These are phyloP conservation scores for Sebastes fasciatus DNA, from an alignment of 2,113 vertebrate genomes.

Conservation along the genomic window DNA sequence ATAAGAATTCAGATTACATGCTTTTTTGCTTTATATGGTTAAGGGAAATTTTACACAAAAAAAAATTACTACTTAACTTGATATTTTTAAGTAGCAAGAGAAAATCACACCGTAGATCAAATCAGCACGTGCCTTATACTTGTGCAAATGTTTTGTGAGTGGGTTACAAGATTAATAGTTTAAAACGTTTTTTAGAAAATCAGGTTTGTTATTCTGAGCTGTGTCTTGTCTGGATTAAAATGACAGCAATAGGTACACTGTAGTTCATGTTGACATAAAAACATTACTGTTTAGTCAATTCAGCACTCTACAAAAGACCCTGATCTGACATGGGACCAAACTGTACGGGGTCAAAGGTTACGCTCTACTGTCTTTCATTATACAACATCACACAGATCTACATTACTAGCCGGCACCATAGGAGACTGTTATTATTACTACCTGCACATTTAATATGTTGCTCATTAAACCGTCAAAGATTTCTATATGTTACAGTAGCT, in stretches of 20 bases:
- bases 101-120: constrained; percentile 11
- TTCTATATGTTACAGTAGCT: constrained; percentile 20
- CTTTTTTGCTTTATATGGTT: constrained; percentile 11
- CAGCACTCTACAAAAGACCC: constrained; percentile 35
- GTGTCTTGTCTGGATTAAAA: constrained; percentile 13
- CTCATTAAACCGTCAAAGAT: constrained; percentile 19
- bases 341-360: constrained; percentile 58
- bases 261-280: constrained; percentile 27
- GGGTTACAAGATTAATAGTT: background rate
- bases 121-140: constrained; percentile 53
- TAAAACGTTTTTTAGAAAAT: background rate
- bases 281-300: constrained; percentile 25
- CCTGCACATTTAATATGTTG: constrained; percentile 29
- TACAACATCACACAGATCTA: constrained; percentile 24
- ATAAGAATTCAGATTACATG: constrained; percentile 1
- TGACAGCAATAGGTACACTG: constrained; percentile 32
- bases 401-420: constrained; percentile 11
- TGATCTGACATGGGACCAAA: constrained; percentile 79
- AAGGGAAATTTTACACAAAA: background rate
- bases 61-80: background rate
- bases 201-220: constrained; percentile 1
- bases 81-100: background rate
- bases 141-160: constrained; percentile 6
- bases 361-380: constrained; percentile 33
- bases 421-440: background rate